phyloP scores from a whole-genome alignment of 2,888 invertebrate genomes.

The Deilephila porcellus region DNA sequence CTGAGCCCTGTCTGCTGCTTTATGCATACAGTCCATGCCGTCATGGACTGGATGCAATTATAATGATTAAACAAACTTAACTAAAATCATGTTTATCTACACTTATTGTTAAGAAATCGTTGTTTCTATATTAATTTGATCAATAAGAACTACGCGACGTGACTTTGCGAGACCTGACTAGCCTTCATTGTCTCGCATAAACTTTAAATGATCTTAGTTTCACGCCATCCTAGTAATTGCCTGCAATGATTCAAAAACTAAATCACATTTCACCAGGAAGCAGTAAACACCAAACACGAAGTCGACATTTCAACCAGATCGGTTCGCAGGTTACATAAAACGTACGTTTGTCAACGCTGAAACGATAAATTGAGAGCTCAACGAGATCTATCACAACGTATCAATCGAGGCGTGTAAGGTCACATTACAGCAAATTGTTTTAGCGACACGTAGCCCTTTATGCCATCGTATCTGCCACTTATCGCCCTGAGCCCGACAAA shows the following conservation, averaged over 20 bases:
- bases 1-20: too few relatives aligned
- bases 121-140: too few relatives aligned
- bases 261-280: slow-evolving; percentile 41
- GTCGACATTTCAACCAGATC: slow-evolving; percentile 19
- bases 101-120: too few relatives aligned
- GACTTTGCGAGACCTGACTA: too few relatives aligned
- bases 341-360: background rate
- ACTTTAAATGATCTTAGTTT: background rate
- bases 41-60: too few relatives aligned
- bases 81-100: too few relatives aligned
- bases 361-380: slow-evolving; percentile 1
- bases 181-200: too few relatives aligned
- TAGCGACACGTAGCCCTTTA: slow-evolving; percentile 61
- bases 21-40: too few relatives aligned
- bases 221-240: background rate
- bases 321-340: background rate
- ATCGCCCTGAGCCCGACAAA: slow-evolving; percentile 70
- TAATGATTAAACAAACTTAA: too few relatives aligned
- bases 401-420: slow-evolving; percentile 28
- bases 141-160: too few relatives aligned
- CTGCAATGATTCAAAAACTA: background rate
- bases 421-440: slow-evolving; percentile 47
- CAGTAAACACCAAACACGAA: slow-evolving; percentile 42
- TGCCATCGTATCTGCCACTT: slow-evolving; percentile 56
- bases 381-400: slow-evolving; percentile 13